Conservation (phyloP, 2,888 invertebrate genomes). For the Cephus nigrinus region DNA sequence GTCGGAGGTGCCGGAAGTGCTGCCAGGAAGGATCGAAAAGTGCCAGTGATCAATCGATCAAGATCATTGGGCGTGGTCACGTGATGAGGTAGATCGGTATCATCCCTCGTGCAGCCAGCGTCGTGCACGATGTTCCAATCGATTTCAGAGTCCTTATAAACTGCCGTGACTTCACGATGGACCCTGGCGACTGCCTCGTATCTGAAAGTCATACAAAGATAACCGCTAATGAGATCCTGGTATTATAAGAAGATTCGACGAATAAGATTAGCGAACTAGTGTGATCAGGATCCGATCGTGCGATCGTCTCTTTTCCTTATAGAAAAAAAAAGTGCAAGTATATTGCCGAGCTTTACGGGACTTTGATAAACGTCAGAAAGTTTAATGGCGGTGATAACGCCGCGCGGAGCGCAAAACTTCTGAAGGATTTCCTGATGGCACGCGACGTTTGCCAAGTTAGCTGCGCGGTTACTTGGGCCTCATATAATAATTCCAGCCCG, state of each 20-base stretch:
- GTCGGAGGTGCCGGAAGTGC: slow-evolving; percentile 74
- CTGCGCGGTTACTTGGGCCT: background rate
- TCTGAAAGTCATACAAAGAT: slow-evolving; percentile 34
- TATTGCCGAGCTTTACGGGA: background rate
- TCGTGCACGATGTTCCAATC: slow-evolving; percentile 87
- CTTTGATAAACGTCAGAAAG: background rate
- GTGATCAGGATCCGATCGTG: background rate
- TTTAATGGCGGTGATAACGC: slow-evolving; percentile 3
- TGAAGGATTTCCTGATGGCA: slow-evolving; percentile 1
- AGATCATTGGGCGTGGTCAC: slow-evolving; percentile 79
- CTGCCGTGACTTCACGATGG: slow-evolving; percentile 43
- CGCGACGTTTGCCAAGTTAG: background rate
- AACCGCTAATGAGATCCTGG: background rate
- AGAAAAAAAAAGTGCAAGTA: background rate
- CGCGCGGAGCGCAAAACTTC: background rate
- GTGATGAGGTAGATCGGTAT: slow-evolving; percentile 87
- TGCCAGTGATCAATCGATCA: slow-evolving; percentile 70
- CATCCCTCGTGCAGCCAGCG: slow-evolving; percentile 90
- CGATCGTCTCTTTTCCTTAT: background rate
- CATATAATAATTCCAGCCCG: background rate
- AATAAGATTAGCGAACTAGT: background rate
- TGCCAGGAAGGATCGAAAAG: slow-evolving; percentile 72
- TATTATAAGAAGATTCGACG: background rate
- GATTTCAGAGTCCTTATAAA: slow-evolving; percentile 73
- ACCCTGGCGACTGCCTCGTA: slow-evolving; percentile 51